Percentiles rank a stretch among this genome's conserved stretches.
Evolutionary conservation across 2,888 invertebrate genomes (phyloP).

Genomic region (Caenorhabditis japonica): DNA sequence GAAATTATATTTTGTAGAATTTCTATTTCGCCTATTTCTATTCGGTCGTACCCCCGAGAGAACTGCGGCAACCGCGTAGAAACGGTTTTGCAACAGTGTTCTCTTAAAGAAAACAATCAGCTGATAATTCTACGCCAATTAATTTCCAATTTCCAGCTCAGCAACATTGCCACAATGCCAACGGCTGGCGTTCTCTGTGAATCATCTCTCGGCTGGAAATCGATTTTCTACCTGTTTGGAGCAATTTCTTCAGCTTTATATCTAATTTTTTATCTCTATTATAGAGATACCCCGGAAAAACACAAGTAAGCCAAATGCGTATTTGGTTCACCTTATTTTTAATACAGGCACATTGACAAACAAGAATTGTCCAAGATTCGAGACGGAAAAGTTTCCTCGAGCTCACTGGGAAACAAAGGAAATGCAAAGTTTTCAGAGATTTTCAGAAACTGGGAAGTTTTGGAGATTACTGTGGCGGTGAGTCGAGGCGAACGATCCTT

Average conservation of each 20-base stretch:
- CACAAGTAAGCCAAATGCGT: slow-evolving; percentile 34
- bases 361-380: slow-evolving; percentile 47
- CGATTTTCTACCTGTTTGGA: slow-evolving; percentile 54
- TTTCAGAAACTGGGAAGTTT: slow-evolving; percentile 30
- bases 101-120: no score
- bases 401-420: no score
- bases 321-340: no score
- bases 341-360: no score
- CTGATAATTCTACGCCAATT: no score
- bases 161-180: slow-evolving; percentile 55
- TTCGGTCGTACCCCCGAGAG: no score
- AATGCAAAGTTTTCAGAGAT: slow-evolving; percentile 12
- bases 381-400: slow-evolving; percentile 43
- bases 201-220: slow-evolving; percentile 52
- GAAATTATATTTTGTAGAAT: no score
- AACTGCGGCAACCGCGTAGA: no score
- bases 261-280: slow-evolving; percentile 49
- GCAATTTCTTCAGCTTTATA: slow-evolving; percentile 38
- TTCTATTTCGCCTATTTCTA: no score
- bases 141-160: slow-evolving; percentile 41
- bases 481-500: no score
- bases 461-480: slow-evolving; percentile 40
- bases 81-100: no score
- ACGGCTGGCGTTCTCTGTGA: slow-evolving; percentile 53
- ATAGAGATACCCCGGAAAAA: slow-evolving; percentile 49